phyloP scores from a whole-genome alignment of 2,797 vertebrate species.

The Rhabdophis nuchalis region DNA sequence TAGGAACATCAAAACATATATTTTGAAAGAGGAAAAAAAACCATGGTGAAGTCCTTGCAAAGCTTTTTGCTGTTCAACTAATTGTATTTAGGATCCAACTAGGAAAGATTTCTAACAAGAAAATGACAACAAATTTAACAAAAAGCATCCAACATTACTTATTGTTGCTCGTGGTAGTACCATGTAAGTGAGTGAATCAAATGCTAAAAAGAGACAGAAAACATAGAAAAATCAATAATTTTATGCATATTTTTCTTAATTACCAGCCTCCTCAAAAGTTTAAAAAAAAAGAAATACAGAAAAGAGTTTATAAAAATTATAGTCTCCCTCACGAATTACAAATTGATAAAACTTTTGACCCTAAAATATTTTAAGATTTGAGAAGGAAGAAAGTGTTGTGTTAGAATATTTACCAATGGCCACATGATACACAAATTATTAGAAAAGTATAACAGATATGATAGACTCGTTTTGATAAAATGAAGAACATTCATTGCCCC shows the following conservation, averaged over 20 bases:
- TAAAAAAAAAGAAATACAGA: not conserved
- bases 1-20: slow-evolving; percentile 51
- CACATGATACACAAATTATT: not conserved
- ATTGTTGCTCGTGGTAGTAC: not conserved
- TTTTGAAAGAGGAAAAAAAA: slow-evolving; percentile 52
- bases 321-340: not conserved
- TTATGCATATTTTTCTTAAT: not conserved
- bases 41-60: slow-evolving; percentile 26
- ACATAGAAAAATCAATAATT: not conserved
- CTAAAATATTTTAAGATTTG: not conserved
- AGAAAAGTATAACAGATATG: not conserved
- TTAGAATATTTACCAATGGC: not conserved
- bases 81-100: not conserved
- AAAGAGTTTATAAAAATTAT: not conserved
- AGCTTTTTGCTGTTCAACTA: too few relatives aligned
- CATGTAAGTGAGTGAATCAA: not conserved
- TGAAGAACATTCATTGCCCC: not conserved
- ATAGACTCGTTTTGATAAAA: not conserved
- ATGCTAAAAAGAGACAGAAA: not conserved
- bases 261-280: not conserved
- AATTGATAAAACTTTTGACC: not conserved
- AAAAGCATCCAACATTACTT: not conserved
- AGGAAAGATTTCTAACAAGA: not conserved
- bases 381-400: not conserved
- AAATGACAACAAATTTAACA: not conserved